phyloP scores from a whole-genome alignment of 2,113 vertebrate genomes.

The Ciconia maguari region DNA sequence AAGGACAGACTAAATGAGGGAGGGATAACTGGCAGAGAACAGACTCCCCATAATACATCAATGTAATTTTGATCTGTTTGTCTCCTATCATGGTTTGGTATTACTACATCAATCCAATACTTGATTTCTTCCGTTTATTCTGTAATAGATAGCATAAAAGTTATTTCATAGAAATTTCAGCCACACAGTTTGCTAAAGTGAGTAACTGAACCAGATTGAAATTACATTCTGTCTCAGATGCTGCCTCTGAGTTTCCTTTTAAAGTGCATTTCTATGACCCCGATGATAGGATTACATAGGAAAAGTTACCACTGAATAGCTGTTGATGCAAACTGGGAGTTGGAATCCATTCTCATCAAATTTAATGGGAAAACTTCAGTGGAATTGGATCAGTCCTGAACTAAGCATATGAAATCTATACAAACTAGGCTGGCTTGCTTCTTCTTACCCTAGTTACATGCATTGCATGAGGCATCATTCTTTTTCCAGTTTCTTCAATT shows the following conservation, averaged over 20 bases:
- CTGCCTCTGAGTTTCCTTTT: neutral
- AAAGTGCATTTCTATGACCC: neutral
- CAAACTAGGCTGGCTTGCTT: neutral
- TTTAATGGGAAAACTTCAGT: neutral
- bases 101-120: neutral
- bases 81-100: neutral
- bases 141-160: neutral
- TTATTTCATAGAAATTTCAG: neutral
- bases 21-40: neutral
- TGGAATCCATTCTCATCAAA: neutral
- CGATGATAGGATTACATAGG: neutral
- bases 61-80: neutral
- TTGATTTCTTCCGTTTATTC: neutral
- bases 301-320: neutral
- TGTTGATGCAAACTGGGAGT: neutral
- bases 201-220: neutral
- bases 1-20: neutral
- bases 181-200: neutral
- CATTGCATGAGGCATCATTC: constrained; percentile 74
- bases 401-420: neutral
- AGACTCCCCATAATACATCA: neutral
- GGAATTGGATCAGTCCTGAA: neutral
- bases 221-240: neutral
- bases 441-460: constrained; percentile 58
- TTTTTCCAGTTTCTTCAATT: constrained; percentile 56